Conservation (phyloP, 2,113 vertebrate genomes). For the Tinamus guttatus region DNA sequence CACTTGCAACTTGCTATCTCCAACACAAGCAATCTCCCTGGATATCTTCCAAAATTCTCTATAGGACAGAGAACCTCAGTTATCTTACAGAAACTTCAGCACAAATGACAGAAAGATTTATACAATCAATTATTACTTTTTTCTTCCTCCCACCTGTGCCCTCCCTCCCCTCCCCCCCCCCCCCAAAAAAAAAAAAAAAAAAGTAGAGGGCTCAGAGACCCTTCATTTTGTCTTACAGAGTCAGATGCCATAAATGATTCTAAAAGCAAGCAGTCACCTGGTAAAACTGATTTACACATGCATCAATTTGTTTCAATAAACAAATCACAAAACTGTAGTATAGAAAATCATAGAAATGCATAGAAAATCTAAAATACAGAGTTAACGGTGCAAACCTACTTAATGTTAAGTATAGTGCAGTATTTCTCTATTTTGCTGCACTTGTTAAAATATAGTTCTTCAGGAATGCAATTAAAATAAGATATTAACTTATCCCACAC, state of each 20-base stretch:
- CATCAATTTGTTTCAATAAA: not conserved
- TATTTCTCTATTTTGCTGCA: not conserved
- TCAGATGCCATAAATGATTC: not conserved
- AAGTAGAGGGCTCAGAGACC: not conserved
- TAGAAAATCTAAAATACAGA: not conserved
- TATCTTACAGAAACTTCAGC: accelerated
- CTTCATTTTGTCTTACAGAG: not conserved
- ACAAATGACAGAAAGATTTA: not conserved
- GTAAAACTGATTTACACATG: accelerated
- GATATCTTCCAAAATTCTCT: not conserved
- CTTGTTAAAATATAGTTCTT: not conserved
- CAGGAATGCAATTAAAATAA: slow-evolving; percentile 38
- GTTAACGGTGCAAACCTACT: not conserved
- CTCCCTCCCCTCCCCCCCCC: too few species aligned
- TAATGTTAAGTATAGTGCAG: not conserved
- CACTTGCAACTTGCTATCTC: not conserved
- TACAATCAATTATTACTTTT: not conserved
- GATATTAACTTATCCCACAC: not conserved
- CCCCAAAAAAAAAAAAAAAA: not conserved
- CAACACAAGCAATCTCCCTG: not conserved
- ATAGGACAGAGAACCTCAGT: accelerated
- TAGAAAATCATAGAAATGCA: not conserved
- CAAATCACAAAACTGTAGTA: not conserved
- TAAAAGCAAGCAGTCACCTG: not conserved
- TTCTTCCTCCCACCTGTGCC: not conserved